Percentiles rank a stretch among this genome's conserved stretches.
Evolutionary conservation across 2,797 vertebrate species (phyloP).

Genomic region (Spheniscus humboldti): DNA sequence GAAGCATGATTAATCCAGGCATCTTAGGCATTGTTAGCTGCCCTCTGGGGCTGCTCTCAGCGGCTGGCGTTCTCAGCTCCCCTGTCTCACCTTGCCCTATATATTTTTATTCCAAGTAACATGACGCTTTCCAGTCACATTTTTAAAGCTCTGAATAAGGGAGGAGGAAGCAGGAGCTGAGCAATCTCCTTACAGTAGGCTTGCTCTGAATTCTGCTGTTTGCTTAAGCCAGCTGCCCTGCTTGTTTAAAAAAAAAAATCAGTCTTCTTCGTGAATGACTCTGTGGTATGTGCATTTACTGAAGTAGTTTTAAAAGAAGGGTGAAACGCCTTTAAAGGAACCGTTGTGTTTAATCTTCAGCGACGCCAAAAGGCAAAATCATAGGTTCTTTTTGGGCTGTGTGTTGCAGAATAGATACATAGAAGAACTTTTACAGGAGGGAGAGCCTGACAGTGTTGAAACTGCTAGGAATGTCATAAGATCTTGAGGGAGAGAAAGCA

Average conservation of each 20-base stretch:
- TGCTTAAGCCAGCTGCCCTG: neutral
- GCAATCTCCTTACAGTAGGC: neutral
- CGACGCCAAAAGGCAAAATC: neutral
- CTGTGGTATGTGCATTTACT: neutral
- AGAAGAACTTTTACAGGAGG: neutral
- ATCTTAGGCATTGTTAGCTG: neutral
- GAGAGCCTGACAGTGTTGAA: neutral
- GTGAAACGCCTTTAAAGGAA: neutral
- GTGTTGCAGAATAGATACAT: neutral
- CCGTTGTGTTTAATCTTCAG: neutral
- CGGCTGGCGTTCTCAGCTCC: neutral
- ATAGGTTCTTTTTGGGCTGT: neutral
- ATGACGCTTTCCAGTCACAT: neutral
- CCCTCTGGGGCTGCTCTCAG: neutral
- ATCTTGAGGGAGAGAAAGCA: neutral
- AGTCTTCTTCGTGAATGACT: neutral
- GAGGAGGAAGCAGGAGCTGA: neutral
- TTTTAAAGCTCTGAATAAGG: neutral
- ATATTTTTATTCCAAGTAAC: neutral
- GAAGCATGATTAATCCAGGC: neutral
- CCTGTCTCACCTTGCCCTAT: neutral
- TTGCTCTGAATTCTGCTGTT: neutral
- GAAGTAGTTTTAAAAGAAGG: neutral
- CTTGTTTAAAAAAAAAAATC: neutral
- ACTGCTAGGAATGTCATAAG: neutral